These are phyloP conservation scores for Gordius sp. DNA, from an alignment of 2,888 invertebrate species.

Conservation along the genomic window DNA sequence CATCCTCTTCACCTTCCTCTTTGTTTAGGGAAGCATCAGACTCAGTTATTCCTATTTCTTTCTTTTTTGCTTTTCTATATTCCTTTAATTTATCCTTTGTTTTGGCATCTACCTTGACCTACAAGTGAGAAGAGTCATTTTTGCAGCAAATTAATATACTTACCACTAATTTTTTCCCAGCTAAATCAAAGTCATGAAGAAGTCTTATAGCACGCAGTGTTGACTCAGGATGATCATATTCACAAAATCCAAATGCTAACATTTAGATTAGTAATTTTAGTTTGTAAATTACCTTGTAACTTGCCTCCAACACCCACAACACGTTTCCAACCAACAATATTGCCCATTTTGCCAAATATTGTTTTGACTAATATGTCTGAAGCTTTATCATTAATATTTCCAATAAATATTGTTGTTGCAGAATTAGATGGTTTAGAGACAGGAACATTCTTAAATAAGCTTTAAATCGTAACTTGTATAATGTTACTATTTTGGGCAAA, in stretches of 20 bases:
- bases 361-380: slow-evolving; percentile 68
- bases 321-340: slow-evolving; percentile 80
- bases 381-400: slow-evolving; percentile 75
- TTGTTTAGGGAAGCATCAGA: slow-evolving; percentile 40
- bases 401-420: slow-evolving; percentile 82
- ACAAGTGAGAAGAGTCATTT: too few species aligned
- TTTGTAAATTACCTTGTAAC: slow-evolving; percentile 31
- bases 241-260: slow-evolving; percentile 78
- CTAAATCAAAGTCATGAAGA: slow-evolving; percentile 66
- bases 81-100: slow-evolving; percentile 73
- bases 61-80: slow-evolving; percentile 39
- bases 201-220: slow-evolving; percentile 65
- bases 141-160: slow-evolving; percentile 23
- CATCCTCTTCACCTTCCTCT: slow-evolving; percentile 45
- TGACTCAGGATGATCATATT: slow-evolving; percentile 76
- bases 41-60: slow-evolving; percentile 24
- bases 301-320: slow-evolving; percentile 47
- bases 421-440: slow-evolving; percentile 32
- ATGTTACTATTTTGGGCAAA: too few species aligned
- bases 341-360: slow-evolving; percentile 48
- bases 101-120: slow-evolving; percentile 70
- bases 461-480: too few species aligned
- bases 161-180: slow-evolving; percentile 70
- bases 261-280: slow-evolving; percentile 19
- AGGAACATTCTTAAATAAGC: background rate